Evolutionary conservation across 2,113 vertebrate genomes (phyloP).

Genomic region (Steatornis caripensis): DNA sequence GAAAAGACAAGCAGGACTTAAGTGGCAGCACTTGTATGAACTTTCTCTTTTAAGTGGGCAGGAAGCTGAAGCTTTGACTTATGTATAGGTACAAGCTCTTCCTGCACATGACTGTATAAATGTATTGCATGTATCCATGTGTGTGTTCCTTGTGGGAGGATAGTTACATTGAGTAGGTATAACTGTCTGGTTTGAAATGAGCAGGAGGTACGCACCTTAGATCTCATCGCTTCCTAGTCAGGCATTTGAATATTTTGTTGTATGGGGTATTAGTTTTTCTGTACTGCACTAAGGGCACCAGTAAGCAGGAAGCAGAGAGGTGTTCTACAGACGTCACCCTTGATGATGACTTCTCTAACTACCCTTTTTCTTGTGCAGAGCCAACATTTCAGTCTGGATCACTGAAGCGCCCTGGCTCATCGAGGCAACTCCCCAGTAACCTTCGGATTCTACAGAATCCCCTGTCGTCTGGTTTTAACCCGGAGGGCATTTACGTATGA

Average conservation of each 20-base stretch:
- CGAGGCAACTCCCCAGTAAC: constrained; percentile 83
- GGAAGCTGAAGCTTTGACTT: not conserved
- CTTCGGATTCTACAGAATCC: constrained; percentile 90
- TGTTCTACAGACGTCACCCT: not conserved
- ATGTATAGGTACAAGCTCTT: not conserved
- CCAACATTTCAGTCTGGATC: constrained; percentile 83
- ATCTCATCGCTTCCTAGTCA: not conserved
- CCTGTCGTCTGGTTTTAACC: constrained; percentile 88
- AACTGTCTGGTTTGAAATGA: not conserved
- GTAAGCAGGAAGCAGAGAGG: not conserved
- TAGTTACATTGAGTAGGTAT: rapidly evolving
- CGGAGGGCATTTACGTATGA: constrained; percentile 97
- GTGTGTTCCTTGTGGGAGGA: not conserved
- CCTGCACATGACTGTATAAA: not conserved
- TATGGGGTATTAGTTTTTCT: not conserved
- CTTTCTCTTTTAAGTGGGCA: not conserved
- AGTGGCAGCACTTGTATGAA: not conserved
- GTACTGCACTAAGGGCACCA: not conserved
- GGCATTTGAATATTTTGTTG: not conserved
- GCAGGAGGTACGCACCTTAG: not conserved
- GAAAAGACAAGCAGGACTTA: not conserved
- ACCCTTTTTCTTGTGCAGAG: constrained; percentile 67
- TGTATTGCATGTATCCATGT: not conserved
- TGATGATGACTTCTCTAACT: not conserved
- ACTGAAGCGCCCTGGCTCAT: constrained; percentile 84